Conservation (phyloP, 2,888 invertebrate genomes). For the Nomada ferruginata region DNA sequence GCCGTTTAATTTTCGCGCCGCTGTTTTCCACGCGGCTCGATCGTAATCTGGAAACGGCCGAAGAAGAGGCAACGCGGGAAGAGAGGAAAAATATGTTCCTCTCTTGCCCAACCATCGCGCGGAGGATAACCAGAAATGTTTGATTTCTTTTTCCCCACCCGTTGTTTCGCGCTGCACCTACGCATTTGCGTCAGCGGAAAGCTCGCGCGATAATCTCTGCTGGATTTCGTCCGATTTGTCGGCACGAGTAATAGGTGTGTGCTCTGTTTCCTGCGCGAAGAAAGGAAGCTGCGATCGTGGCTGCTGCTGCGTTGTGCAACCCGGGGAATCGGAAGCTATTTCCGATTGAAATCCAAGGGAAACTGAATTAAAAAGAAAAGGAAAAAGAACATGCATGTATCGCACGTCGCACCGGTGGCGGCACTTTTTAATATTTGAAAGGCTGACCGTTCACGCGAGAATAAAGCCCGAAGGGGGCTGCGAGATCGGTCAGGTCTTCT, state of each 20-base stretch:
- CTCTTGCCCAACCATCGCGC: conserved; percentile 63
- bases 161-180: conserved; percentile 61
- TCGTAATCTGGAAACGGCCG: conserved; percentile 3
- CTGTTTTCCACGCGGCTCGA: conserved; percentile 13
- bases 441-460: conserved; percentile 23
- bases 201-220: conserved; percentile 26
- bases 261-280: conserved; percentile 17
- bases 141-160: conserved; percentile 71
- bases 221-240: conserved; percentile 34
- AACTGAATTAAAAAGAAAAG: too few relatives aligned
- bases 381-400: neutral
- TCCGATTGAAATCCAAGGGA: neutral
- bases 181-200: conserved; percentile 69
- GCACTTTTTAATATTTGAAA: conserved; percentile 22
- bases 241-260: conserved; percentile 20
- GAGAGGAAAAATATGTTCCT: conserved; percentile 52
- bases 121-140: conserved; percentile 76
- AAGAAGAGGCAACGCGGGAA: neutral
- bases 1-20: conserved; percentile 59
- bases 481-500: conserved; percentile 10
- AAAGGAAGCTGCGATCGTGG: neutral
- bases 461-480: conserved; percentile 22
- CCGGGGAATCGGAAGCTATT: too few relatives aligned
- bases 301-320: neutral
- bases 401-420: neutral